Conservation (phyloP, 2,113 vertebrate species). For the Megaptera novaeangliae region DNA sequence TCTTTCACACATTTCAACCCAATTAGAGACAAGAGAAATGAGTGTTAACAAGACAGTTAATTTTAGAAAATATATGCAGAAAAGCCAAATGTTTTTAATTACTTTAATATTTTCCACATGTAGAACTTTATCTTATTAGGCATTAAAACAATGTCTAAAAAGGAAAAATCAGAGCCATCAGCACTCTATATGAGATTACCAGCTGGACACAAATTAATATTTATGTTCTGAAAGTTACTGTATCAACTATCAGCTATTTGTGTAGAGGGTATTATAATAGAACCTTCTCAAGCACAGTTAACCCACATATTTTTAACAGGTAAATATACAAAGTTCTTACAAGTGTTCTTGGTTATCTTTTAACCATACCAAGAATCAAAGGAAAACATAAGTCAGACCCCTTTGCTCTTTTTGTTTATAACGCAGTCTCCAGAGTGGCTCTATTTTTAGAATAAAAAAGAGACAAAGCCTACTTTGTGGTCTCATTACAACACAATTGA, state of each 20-base stretch:
- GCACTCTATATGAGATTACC: constrained; percentile 47
- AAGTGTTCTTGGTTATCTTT: background rate
- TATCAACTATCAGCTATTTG: constrained; percentile 29
- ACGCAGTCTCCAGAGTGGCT: background rate
- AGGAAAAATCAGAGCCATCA: constrained; percentile 69
- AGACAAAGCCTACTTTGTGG: background rate
- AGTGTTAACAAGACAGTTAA: constrained; percentile 86
- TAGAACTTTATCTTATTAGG: constrained; percentile 80
- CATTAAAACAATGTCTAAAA: constrained; percentile 76
- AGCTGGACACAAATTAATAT: constrained; percentile 65
- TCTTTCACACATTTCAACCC: constrained; percentile 86
- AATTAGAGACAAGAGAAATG: constrained; percentile 87
- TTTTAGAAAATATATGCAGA: constrained; percentile 88
- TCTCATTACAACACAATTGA: background rate
- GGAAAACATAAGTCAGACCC: background rate
- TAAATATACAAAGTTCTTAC: background rate
- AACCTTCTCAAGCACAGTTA: background rate
- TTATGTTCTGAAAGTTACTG: constrained; percentile 51
- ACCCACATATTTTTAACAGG: background rate
- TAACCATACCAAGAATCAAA: background rate
- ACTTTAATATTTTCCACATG: constrained; percentile 83
- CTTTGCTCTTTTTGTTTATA: background rate
- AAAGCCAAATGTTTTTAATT: constrained; percentile 88
- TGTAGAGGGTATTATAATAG: background rate
- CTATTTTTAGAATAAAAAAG: constrained; percentile 1